phyloP scores from a whole-genome alignment of 64 coral and sea anemone species.

The Pocillopora verrucosa region DNA sequence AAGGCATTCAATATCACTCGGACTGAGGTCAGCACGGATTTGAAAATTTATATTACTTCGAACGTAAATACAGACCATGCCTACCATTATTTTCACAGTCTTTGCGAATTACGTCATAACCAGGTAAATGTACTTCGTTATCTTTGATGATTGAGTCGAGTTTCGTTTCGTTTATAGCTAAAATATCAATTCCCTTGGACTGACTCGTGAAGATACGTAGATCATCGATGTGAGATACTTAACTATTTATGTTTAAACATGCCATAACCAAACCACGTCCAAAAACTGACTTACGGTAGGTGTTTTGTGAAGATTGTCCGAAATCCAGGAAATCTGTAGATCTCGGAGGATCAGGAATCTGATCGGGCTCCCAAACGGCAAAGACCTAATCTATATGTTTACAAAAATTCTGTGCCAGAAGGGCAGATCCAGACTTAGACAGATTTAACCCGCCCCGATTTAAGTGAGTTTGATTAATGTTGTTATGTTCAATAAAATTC shows the following conservation, averaged over 20 bases:
- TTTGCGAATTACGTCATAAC: conserved; percentile 23
- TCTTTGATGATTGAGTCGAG: neutral
- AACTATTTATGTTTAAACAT: conserved; percentile 22
- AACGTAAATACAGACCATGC: conserved; percentile 51
- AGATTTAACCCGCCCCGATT: neutral
- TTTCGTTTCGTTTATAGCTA: neutral
- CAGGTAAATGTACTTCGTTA: neutral
- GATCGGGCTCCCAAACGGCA: neutral
- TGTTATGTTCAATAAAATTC: neutral
- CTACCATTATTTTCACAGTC: neutral
- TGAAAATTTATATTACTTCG: conserved; percentile 39
- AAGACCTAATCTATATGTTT: neutral
- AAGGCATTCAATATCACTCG: conserved; percentile 49
- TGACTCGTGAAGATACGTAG: neutral
- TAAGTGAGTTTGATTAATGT: neutral
- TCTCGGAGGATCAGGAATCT: no score
- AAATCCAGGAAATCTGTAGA: no score
- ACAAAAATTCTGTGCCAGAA: neutral
- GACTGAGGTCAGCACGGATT: conserved; percentile 28
- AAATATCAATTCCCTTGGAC: neutral
- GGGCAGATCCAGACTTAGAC: neutral
- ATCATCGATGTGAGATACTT: conserved; percentile 27
- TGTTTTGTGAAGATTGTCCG: neutral
- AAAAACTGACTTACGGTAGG: neutral
- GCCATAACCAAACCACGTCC: conserved; percentile 18